phyloP scores from a whole-genome alignment of 2,888 invertebrate species.

The Ectobius pallidus region DNA sequence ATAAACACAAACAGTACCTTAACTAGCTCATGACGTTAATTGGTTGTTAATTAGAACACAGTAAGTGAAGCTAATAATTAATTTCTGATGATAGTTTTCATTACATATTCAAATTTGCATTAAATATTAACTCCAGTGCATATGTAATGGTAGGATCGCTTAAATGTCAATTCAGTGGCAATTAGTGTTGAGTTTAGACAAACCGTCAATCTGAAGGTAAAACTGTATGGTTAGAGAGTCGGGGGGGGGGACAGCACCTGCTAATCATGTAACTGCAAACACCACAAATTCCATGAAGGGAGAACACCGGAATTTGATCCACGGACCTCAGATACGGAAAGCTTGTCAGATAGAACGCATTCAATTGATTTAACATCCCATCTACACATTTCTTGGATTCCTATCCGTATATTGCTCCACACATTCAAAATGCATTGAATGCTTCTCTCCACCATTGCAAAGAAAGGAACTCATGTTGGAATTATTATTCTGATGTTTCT shows the following conservation, averaged over 20 bases:
- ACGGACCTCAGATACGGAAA: constrained; percentile 16
- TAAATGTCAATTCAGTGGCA: neutral
- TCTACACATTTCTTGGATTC: neutral
- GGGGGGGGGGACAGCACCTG: neutral
- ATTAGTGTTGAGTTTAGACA: neutral
- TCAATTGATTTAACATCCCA: constrained; percentile 8
- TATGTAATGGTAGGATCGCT: neutral
- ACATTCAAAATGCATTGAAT: too few relatives aligned
- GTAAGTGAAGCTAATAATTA: too few relatives aligned
- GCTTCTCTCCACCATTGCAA: too few relatives aligned
- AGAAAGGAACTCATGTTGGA: too few relatives aligned
- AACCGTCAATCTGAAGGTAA: neutral
- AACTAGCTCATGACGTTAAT: too few relatives aligned
- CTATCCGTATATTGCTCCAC: neutral
- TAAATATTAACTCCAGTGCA: too few relatives aligned
- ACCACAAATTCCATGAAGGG: constrained; percentile 20
- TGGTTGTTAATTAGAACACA: too few relatives aligned
- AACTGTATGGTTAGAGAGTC: neutral
- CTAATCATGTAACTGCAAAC: neutral
- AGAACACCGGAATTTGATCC: constrained; percentile 13
- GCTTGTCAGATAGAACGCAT: neutral
- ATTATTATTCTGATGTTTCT: too few relatives aligned
- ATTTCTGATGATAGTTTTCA: too few relatives aligned
- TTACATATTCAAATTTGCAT: too few relatives aligned
- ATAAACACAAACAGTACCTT: too few relatives aligned